Percentiles rank a stretch among this genome's conserved stretches.
Conservation (phyloP, 2,888 invertebrate species). For the Cacoxenus indagator region DNA sequence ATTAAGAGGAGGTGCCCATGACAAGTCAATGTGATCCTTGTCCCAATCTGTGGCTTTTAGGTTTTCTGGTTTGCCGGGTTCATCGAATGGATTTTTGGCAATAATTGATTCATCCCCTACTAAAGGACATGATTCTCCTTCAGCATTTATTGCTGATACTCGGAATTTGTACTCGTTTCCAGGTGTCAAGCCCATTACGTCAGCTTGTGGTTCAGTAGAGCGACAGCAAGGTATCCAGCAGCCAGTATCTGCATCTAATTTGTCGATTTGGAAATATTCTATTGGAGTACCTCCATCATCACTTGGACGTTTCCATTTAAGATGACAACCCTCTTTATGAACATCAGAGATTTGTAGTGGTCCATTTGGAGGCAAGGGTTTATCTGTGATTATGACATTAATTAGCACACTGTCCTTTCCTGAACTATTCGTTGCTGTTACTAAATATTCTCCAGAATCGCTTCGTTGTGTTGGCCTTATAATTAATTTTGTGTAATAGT, state of each 20-base stretch:
- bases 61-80: conserved; percentile 87
- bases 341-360: conserved; percentile 90
- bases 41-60: conserved; percentile 94
- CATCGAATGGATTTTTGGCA: conserved; percentile 98
- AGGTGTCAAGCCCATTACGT: conserved; percentile 87
- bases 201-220: conserved; percentile 84
- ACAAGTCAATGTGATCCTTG: conserved; percentile 92
- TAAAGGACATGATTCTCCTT: conserved; percentile 96
- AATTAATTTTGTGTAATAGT: conserved; percentile 89
- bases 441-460: conserved; percentile 89
- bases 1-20: conserved; percentile 86
- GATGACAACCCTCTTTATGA: conserved; percentile 92
- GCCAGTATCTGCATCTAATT: conserved; percentile 90
- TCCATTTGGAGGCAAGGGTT: conserved; percentile 89
- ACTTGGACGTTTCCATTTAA: conserved; percentile 95
- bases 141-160: conserved; percentile 94
- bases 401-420: conserved; percentile 88
- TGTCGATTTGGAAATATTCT: conserved; percentile 96
- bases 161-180: conserved; percentile 96
- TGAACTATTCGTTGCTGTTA: conserved; percentile 88
- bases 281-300: conserved; percentile 96
- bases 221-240: conserved; percentile 91
- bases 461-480: conserved; percentile 84
- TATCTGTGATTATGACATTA: conserved; percentile 87
- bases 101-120: conserved; percentile 87